Evolutionary conservation across 2,797 vertebrate genomes (phyloP).

Genomic region (Momotus momota): DNA sequence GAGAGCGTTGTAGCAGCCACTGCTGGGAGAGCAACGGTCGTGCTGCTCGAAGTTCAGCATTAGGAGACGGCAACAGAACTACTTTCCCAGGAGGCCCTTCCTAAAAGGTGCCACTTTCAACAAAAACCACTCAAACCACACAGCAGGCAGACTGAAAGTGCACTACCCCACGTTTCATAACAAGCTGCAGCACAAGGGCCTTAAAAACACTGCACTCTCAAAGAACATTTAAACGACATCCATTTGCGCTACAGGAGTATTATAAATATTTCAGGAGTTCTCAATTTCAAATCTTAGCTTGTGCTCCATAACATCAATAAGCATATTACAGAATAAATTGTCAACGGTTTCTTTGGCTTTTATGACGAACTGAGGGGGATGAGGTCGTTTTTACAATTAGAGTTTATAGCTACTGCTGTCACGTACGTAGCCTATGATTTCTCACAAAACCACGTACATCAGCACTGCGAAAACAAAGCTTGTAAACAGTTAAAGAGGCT

Average conservation of each 20-base stretch:
- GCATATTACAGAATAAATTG: fast-evolving
- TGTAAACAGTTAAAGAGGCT: fast-evolving
- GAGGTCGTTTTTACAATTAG: fast-evolving
- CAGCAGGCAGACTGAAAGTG: fast-evolving
- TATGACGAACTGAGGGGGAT: fast-evolving
- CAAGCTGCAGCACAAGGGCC: neutral
- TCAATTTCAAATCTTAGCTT: neutral
- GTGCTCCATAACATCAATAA: neutral
- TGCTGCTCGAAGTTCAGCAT: neutral
- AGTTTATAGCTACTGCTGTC: neutral
- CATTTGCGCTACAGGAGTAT: neutral
- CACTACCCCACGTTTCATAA: neutral
- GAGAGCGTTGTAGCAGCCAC: fast-evolving
- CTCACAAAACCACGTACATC: fast-evolving
- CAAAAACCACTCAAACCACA: neutral
- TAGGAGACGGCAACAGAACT: neutral
- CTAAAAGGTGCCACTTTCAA: neutral
- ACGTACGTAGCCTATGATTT: fast-evolving
- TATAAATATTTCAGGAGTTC: neutral
- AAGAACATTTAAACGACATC: neutral
- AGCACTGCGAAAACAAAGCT: fast-evolving
- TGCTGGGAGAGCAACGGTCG: fast-evolving
- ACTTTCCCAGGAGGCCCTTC: neutral
- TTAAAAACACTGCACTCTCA: neutral
- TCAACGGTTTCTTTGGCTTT: neutral